Evolutionary conservation across 2,797 vertebrate species (phyloP).

Genomic region (Halcyon smyrnensis): DNA sequence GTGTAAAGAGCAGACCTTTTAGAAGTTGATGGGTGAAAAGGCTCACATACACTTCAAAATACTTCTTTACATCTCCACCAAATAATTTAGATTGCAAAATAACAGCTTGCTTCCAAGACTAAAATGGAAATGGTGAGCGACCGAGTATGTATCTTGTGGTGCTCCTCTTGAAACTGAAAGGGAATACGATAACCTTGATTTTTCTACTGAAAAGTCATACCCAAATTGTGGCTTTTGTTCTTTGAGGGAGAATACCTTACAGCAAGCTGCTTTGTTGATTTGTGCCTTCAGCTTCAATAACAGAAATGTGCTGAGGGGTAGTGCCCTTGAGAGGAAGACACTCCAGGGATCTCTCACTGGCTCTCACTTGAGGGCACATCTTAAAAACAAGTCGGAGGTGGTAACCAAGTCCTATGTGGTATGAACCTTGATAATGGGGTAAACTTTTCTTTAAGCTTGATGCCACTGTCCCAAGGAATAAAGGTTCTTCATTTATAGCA

Average conservation of each 20-base stretch:
- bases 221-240: background rate
- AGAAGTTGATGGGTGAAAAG: background rate
- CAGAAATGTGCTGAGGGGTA: background rate
- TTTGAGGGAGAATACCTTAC: background rate
- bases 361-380: background rate
- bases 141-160: background rate
- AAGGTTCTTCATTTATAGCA: background rate
- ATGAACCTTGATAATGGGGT: background rate
- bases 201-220: background rate
- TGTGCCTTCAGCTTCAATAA: background rate
- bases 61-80: background rate
- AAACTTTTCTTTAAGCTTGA: background rate
- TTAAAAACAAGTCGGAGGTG: background rate
- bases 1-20: background rate
- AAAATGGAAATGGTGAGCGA: background rate
- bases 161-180: background rate
- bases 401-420: background rate
- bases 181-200: background rate
- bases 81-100: background rate
- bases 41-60: background rate
- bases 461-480: accelerated
- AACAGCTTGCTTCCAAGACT: background rate
- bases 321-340: background rate
- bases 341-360: background rate
- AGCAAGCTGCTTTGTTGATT: background rate